Evolutionary conservation across 2,113 vertebrate genomes (phyloP).

Genomic region (Gallinago undulata): DNA sequence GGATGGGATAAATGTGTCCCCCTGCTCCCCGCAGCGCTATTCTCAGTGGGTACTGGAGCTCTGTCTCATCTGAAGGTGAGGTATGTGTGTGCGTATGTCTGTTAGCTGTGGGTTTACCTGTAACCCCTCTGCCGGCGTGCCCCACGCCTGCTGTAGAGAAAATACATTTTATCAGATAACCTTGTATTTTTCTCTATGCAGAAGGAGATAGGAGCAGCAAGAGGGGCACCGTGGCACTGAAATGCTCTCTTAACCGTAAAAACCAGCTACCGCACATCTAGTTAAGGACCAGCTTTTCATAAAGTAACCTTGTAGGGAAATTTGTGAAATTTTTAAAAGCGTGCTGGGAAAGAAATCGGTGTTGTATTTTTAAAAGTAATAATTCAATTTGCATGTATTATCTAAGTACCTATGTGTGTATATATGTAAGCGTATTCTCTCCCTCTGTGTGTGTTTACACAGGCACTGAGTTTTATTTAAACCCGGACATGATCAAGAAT

Average conservation of each 20-base stretch:
- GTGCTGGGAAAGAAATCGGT: not conserved
- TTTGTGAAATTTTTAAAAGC: not conserved
- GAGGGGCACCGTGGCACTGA: not conserved
- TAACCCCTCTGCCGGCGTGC: not conserved
- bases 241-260: not conserved
- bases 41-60: not conserved
- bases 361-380: not conserved
- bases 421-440: not conserved
- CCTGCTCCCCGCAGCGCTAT: not conserved
- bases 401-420: not conserved
- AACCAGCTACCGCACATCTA: not conserved
- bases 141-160: not conserved
- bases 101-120: not conserved
- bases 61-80: not conserved
- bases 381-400: not conserved
- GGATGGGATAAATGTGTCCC: not conserved
- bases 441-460: not conserved
- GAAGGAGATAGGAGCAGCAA: not conserved
- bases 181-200: rapidly evolving
- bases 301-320: not conserved
- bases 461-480: not conserved
- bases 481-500: rapidly evolving
- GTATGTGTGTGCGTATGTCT: rapidly evolving
- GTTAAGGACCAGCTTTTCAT: not conserved
- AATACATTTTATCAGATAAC: not conserved